Evolutionary conservation across 2,888 invertebrate genomes (phyloP), one percentile per base, ranked within the genome.

Genomic region (Schizaphis graminum): DNA sequence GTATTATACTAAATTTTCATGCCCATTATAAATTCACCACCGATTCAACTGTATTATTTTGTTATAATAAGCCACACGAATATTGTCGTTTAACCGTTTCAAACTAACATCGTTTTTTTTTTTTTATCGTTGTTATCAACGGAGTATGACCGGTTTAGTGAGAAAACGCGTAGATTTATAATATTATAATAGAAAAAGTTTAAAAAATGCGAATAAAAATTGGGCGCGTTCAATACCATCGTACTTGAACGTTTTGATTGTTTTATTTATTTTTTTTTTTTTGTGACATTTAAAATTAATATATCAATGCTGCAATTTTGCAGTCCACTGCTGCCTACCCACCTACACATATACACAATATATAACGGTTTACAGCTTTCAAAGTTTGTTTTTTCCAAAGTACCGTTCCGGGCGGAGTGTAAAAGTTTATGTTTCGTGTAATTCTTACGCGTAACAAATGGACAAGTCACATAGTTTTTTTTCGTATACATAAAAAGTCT

Each of bases 401-500:
- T 89, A 56, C 56, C 35, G 26, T 89, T 41, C 41, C 41, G 41
- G 56, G 57, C 24, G 89, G 35, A 56, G 89, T 56, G 35, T 57
- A 44, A 61, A 89, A 89, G 61, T 89, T 89, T 89, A 44, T 49
- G 49, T 61, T 89, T 56, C 56, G 35, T 47, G 57, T 57, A 44
- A 61, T 61, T 57, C 44, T 44, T 61, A 89, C 61, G 61, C 16
- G 88, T 87, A 87, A 89, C 89, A 56, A 89, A 89, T 89, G 89
- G 89, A 89, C 13, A 41, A 89, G 89, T 89, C 41, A 28, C 57
- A 13, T 1, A 3, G 56, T 57, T 44, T 88, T 21, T 53, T 87
- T 87, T 87, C 4, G 56, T 24, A 53, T 24, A 77, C 35, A 56
- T 56, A 56, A 56, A 89, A 89, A 56, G 26, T 56, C 35, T 35